Evolutionary conservation across 2,888 invertebrate species (phyloP), one percentile per base, ranked within the genome.

Genomic region (Leuctra nigra): DNA sequence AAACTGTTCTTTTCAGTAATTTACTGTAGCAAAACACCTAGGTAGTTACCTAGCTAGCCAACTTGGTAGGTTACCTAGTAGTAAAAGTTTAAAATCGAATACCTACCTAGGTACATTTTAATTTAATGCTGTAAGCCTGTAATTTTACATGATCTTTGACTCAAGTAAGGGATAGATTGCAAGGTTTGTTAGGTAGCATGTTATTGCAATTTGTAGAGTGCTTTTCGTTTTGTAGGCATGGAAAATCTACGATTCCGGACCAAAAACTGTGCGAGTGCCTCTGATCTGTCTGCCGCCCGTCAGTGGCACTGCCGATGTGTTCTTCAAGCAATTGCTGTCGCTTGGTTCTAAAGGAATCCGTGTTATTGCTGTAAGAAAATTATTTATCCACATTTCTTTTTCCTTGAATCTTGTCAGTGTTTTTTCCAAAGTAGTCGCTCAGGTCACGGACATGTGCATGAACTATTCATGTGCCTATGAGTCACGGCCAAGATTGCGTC

Each of bases 211-310:
- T 11, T 25, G 13, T 33, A 23, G n/a, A n/a, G 20, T 20, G 7
- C 9, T 16, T 22, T 44, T n/a, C 14, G n/a, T 48, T 60, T 72
- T 72, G 39, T 64, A 87, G 87, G 82, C 83, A 63, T 94, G 93
- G 93, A 82, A 83, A 68, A 77, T 92, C 59, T 93, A 91, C 69
- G 93, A 94, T 69, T 87, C 90, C 57, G 92, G 91, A 24, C 92
- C 93, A 7, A 85, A 85, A 69, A 79, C 79, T 53, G 82, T 92
- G 0, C 79, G 76, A 59, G 87, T 86, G 65, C 93, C 93, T 0
- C 68, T 94, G 36, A 75, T 93, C 64, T 93, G 91, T 73, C 76
- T 93, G 62, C 91, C 92, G 7, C 91, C 93, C 20, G 91, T 90
- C 2, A 90, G 91, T 63, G 92, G 93, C 2, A 88, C 90, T 11